These are phyloP conservation scores for Uloborus diversus DNA, from an alignment of 1,140 invertebrate genomes.

Conservation along the genomic window DNA sequence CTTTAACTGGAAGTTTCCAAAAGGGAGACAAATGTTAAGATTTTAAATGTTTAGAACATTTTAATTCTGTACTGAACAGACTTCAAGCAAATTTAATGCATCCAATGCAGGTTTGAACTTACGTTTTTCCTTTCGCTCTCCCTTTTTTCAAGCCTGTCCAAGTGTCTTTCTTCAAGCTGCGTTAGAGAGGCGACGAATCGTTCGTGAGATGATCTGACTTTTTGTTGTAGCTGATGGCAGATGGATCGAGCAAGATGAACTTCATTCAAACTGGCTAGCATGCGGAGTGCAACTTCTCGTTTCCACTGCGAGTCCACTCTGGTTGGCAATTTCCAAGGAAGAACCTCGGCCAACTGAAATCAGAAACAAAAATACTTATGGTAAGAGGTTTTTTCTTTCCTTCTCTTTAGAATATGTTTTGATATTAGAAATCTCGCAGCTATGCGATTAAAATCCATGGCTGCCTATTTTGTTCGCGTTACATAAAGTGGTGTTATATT, in stretches of 20 bases:
- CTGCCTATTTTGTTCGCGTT: too few relatives aligned
- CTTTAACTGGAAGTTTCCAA: not conserved
- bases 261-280: conserved; percentile 78
- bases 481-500: too few relatives aligned
- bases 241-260: conserved; percentile 78
- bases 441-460: too few relatives aligned
- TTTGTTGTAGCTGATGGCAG: conserved; percentile 73
- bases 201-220: conserved; percentile 75
- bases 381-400: too few relatives aligned
- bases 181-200: conserved; percentile 75
- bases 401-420: too few relatives aligned
- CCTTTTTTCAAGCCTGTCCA: conserved; percentile 79
- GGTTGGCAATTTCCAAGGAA: conserved; percentile 64
- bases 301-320: conserved; percentile 77
- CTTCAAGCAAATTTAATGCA: not conserved
- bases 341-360: conserved; percentile 25
- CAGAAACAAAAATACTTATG: too few relatives aligned
- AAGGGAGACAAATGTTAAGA: not conserved
- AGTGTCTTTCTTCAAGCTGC: conserved; percentile 73
- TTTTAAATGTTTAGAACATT: not conserved
- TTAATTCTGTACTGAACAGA: not conserved
- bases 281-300: conserved; percentile 75
- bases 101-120: not conserved
- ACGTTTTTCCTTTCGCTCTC: conserved; percentile 75
- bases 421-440: too few relatives aligned